phyloP scores from a whole-genome alignment of 53 echinoderm and acorn worm genomes.

The Antedon mediterranea region DNA sequence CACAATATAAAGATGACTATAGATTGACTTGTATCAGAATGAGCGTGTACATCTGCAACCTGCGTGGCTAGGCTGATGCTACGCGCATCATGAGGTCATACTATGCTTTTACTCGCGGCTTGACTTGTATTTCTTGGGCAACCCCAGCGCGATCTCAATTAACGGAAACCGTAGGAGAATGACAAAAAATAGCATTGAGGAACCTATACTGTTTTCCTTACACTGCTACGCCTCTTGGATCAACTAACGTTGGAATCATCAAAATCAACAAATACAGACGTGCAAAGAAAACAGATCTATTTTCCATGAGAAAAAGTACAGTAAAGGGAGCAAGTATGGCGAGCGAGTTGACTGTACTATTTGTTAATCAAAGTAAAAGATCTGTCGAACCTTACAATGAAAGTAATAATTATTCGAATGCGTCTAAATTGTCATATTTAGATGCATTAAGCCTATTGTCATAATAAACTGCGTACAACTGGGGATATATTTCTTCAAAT shows the following conservation, averaged over 20 bases:
- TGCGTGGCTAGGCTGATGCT: background rate
- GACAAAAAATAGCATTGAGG: background rate
- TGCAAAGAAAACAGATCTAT: background rate
- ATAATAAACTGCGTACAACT: too few relatives aligned
- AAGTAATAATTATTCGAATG: too few relatives aligned
- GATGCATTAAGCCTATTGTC: too few relatives aligned
- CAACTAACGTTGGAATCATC: background rate
- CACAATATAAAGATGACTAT: background rate
- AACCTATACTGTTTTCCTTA: background rate
- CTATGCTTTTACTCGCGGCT: background rate
- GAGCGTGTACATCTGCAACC: background rate
- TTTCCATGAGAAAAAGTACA: background rate
- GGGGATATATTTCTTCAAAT: too few relatives aligned
- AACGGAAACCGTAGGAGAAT: background rate
- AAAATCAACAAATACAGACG: background rate
- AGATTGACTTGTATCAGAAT: background rate
- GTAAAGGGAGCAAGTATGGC: background rate
- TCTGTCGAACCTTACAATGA: too few relatives aligned
- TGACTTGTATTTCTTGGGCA: background rate
- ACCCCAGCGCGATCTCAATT: background rate
- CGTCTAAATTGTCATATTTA: too few relatives aligned
- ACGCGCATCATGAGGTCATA: background rate
- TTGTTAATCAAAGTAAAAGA: background rate
- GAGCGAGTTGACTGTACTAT: background rate
- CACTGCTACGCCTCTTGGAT: background rate